Conservation (phyloP, 1,140 invertebrate species). For the Drosophila insularis region DNA sequence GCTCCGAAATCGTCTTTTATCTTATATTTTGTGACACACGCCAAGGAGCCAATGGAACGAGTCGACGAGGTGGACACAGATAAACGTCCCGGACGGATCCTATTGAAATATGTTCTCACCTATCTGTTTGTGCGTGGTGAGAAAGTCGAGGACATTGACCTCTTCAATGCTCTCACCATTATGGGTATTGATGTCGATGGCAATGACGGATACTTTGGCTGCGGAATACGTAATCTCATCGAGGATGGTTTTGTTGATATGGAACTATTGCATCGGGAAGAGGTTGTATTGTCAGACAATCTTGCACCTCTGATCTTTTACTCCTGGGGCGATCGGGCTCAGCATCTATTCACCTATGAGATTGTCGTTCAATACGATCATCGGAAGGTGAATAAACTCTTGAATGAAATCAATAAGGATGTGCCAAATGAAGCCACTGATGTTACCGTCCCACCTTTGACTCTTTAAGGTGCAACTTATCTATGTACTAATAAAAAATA, state of each 20-base stretch:
- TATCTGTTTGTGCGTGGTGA: not conserved
- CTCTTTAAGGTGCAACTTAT: too few species aligned
- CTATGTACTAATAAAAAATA: too few species aligned
- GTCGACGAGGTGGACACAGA: too few species aligned
- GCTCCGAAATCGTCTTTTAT: not conserved
- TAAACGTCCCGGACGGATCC: not conserved
- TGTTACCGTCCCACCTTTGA: too few species aligned
- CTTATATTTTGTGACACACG: not conserved
- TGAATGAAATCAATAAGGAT: not conserved
- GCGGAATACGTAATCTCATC: not conserved
- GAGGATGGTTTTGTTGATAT: not conserved
- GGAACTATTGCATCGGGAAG: not conserved
- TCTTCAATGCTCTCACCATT: not conserved
- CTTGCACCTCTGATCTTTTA: not conserved
- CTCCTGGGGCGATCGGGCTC: not conserved
- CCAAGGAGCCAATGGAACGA: not conserved
- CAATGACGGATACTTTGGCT: not conserved
- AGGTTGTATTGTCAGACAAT: not conserved
- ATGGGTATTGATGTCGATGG: not conserved
- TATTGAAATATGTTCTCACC: not conserved
- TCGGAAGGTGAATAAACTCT: not conserved
- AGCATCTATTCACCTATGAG: not conserved
- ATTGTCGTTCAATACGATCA: constrained; percentile 10
- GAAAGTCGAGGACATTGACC: not conserved
- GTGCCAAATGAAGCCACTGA: too few species aligned